A percentile compares a stretch with the other conserved stretches of the same genome.
Conservation (phyloP, 2,113 vertebrate species). For the Upupa epops region DNA sequence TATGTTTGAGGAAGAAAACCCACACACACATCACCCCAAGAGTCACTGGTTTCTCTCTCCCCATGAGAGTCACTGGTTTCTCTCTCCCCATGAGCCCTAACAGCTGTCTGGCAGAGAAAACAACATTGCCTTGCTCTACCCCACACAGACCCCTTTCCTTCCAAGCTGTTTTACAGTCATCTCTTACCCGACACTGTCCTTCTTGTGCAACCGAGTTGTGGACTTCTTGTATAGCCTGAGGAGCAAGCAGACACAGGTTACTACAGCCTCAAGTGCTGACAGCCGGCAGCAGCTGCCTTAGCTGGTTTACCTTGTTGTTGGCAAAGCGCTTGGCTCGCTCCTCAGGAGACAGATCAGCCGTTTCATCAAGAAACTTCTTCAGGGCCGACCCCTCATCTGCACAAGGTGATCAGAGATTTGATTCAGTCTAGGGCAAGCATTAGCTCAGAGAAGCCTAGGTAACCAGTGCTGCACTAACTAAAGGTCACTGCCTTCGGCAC, state of each 20-base stretch:
- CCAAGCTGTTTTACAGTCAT: background rate
- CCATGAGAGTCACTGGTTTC: background rate
- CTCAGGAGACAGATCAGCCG: slow-evolving; percentile 84
- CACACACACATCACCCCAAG: background rate
- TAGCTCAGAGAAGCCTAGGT: background rate
- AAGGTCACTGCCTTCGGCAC: background rate
- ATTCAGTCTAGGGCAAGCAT: background rate
- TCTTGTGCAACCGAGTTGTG: slow-evolving; percentile 90
- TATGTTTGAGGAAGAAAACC: background rate
- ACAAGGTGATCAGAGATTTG: background rate
- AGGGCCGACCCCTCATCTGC: slow-evolving; percentile 85
- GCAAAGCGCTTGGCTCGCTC: slow-evolving; percentile 91
- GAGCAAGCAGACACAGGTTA: slow-evolving; percentile 10
- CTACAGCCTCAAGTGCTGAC: background rate
- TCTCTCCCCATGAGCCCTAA: background rate
- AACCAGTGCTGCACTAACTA: background rate
- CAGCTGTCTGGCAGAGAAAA: background rate
- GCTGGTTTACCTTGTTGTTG: slow-evolving; percentile 83
- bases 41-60: background rate
- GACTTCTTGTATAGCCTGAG: slow-evolving; percentile 85
- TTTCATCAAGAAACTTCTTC: slow-evolving; percentile 91
- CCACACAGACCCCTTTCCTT: background rate
- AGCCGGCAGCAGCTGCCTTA: background rate
- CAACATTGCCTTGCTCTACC: background rate
- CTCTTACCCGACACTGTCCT: slow-evolving; percentile 90